Percentiles rank a stretch among this genome's conserved stretches.
These are phyloP conservation scores for Colletes collaris DNA, from an alignment of 2,888 invertebrate genomes.

Conservation along the genomic window DNA sequence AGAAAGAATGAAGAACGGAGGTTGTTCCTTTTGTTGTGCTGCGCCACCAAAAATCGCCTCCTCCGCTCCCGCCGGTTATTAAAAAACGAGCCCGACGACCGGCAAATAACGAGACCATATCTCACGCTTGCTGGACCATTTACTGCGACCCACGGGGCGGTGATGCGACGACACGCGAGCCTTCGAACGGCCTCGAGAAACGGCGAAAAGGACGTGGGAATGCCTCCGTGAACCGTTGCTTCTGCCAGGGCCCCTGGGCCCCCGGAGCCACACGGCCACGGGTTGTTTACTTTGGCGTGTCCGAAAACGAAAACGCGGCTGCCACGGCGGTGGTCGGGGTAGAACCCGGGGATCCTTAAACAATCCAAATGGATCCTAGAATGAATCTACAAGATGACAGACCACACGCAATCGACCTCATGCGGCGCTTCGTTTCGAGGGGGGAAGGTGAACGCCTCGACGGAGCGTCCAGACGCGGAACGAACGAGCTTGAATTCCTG, in stretches of 20 bases:
- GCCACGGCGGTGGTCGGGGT: neutral
- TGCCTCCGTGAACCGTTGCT: slow-evolving; percentile 44
- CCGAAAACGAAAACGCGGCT: slow-evolving; percentile 41
- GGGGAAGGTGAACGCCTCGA: slow-evolving; percentile 18
- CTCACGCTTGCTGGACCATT: slow-evolving; percentile 51
- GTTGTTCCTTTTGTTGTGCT: slow-evolving; percentile 43
- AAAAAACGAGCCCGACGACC: slow-evolving; percentile 32
- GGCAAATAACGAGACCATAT: slow-evolving; percentile 52
- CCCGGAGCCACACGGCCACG: neutral
- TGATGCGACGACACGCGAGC: slow-evolving; percentile 48
- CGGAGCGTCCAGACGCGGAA: slow-evolving; percentile 9
- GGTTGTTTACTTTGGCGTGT: slow-evolving; percentile 63
- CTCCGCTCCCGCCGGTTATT: slow-evolving; percentile 44
- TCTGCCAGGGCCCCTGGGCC: neutral
- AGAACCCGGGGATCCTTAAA: slow-evolving; percentile 61
- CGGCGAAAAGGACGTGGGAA: slow-evolving; percentile 64
- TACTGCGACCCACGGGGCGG: slow-evolving; percentile 28
- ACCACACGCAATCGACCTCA: slow-evolving; percentile 69
- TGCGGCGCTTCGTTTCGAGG: slow-evolving; percentile 50
- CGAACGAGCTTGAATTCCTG: slow-evolving; percentile 27
- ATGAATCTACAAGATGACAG: slow-evolving; percentile 66
- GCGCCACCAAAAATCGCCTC: slow-evolving; percentile 43
- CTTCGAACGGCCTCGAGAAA: slow-evolving; percentile 34
- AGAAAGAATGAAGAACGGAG: slow-evolving; percentile 39
- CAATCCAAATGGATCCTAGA: slow-evolving; percentile 66